These are phyloP conservation scores for Pelagia noctiluca DNA, from an alignment of 30 jellyfish, hydroid and myxozoan genomes.

Conservation along the genomic window DNA sequence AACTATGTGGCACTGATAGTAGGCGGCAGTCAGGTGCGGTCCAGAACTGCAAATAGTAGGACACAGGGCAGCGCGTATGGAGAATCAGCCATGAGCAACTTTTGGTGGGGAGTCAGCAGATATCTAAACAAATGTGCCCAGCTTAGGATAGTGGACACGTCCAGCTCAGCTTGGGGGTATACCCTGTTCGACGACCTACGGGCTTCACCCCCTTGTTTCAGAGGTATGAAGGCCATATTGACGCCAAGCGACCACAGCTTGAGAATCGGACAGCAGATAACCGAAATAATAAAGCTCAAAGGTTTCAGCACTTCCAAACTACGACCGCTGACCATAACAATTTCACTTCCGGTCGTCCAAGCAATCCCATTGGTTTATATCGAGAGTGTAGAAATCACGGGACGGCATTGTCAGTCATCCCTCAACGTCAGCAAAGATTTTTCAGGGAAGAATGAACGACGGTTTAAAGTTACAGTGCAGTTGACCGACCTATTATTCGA, in stretches of 20 bases:
- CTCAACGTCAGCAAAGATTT: neutral
- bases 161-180: constrained; percentile 6
- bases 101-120: constrained; percentile 60
- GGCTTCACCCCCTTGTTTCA: constrained; percentile 58
- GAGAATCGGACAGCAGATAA: constrained; percentile 8
- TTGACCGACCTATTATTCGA: constrained; percentile 33
- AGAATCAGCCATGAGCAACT: constrained; percentile 17
- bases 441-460: neutral
- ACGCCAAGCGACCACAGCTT: constrained; percentile 13
- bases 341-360: constrained; percentile 24
- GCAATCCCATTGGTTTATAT: constrained; percentile 33
- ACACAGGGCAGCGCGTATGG: neutral
- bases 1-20: constrained; percentile 26
- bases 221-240: constrained; percentile 27
- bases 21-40: constrained; percentile 28
- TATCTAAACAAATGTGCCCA: constrained; percentile 37
- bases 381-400: neutral
- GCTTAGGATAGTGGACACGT: constrained; percentile 21
- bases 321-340: constrained; percentile 24
- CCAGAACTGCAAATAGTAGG: constrained; percentile 30
- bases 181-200: constrained; percentile 50
- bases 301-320: constrained; percentile 42
- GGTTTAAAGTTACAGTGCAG: neutral
- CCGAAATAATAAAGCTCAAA: neutral
- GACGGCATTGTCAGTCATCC: constrained; percentile 1